Evolutionary conservation across 2,797 vertebrate species (phyloP), one percentile per base, ranked within the genome.

Genomic region (Thunnus albacares): DNA sequence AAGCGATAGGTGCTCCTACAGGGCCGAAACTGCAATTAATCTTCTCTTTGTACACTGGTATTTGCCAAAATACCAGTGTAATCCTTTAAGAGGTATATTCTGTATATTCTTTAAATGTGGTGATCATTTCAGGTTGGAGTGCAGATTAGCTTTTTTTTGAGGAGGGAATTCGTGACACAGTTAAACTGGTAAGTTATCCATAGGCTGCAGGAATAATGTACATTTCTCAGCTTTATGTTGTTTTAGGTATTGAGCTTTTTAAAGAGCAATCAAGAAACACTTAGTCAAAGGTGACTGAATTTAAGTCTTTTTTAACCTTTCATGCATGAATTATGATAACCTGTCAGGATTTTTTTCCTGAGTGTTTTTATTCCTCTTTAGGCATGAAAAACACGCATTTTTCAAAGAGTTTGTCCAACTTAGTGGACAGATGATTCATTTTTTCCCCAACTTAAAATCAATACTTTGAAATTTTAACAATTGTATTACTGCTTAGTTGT

Each of bases 41-140:
- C 74, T 71, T 24, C 60, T 81, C 14, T 67, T 8, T 10, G 14
- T 33, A 49, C 52, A 52, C 6, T 28, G 8, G 18, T 12, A 18
- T 73, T 58, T 57, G 30, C 33, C 26, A 65, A 53, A 74, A 68
- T 45, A 49, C 43, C 47, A 53, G 11, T 30, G 4, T 51, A 67
- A 77, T 80, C 57, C 70, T 63, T 67, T 3, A 33, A 55, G 45
- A 61, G 20, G 10, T 15, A 2, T 30, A 10, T 68, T 28, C 18
- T 64, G 0, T 33, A 4, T 49, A 10, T 58, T 43, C 9, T 35
- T 33, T 57, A 9, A 9, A 49, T 20, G 18, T 26, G 18, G 33
- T 15, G 60, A 66, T 78, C 60, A 55, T 53, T 75, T 45, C 28
- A 45, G 60, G 26, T 65, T 51, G 6, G 56, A 56, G 14, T 15